Evolutionary conservation across 2,113 vertebrate genomes (phyloP).

Genomic region (Chlamydotis undulata): DNA sequence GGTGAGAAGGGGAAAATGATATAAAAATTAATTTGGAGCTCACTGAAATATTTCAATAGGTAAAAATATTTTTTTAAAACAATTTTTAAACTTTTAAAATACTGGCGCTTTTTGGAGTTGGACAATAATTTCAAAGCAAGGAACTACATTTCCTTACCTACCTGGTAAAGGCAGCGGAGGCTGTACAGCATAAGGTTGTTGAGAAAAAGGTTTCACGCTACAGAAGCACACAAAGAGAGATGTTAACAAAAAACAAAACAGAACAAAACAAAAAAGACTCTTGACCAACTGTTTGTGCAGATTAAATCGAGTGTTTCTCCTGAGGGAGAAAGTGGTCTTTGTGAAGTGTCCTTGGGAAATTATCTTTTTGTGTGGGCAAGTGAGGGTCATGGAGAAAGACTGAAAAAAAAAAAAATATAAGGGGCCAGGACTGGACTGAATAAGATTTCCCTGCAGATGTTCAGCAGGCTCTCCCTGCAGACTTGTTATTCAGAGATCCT

Average conservation of each 20-base stretch:
- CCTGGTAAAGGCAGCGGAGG: constrained; percentile 87
- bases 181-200: constrained; percentile 89
- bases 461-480: not conserved
- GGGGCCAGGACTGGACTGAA: not conserved
- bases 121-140: not conserved
- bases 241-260: not conserved
- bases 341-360: not conserved
- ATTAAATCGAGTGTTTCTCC: not conserved
- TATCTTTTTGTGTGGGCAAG: not conserved
- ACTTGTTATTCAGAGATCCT: not conserved
- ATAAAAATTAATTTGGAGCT: not conserved
- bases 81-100: not conserved
- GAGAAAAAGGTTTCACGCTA: constrained; percentile 95
- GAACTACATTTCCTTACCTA: constrained; percentile 58
- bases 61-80: not conserved
- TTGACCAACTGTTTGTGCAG: not conserved
- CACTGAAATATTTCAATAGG: not conserved
- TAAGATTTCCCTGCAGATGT: not conserved
- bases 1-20: not conserved
- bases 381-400: not conserved
- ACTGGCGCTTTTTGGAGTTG: not conserved
- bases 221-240: constrained; percentile 25
- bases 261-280: not conserved
- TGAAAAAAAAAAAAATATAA: not conserved
- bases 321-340: not conserved